Conservation (phyloP, 2,797 vertebrate species). For the Alca torda region DNA sequence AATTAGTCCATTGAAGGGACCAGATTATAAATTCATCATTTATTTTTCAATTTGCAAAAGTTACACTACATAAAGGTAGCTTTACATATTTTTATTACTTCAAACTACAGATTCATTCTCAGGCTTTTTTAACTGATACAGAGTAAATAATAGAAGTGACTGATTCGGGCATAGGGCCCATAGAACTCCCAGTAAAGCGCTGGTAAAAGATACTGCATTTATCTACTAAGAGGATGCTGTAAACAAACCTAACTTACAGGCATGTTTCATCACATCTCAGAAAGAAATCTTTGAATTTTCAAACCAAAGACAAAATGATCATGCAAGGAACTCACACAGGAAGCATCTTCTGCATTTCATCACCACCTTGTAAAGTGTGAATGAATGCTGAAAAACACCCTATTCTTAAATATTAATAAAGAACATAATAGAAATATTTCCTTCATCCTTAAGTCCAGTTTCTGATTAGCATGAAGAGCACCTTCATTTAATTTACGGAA, state of each 20-base stretch:
- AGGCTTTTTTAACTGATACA: background rate
- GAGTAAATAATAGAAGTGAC: background rate
- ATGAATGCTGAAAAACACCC: background rate
- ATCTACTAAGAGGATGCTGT: background rate
- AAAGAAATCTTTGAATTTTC: background rate
- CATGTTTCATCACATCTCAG: background rate
- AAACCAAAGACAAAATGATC: background rate
- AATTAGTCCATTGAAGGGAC: background rate
- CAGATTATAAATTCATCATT: background rate
- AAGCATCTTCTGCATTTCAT: background rate
- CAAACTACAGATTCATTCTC: background rate
- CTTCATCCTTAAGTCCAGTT: background rate
- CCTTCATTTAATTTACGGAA: background rate
- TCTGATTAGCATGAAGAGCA: background rate
- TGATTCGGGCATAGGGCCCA: background rate
- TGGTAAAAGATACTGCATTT: background rate
- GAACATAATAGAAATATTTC: background rate
- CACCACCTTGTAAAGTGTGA: background rate
- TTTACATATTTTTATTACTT: background rate
- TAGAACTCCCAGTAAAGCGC: background rate
- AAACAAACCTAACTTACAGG: background rate
- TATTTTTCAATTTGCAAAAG: background rate
- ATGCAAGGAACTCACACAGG: background rate
- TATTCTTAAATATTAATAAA: background rate
- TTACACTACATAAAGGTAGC: background rate